A percentile compares a stretch with the other conserved stretches of the same genome.
Conservation (phyloP, 2,797 vertebrate species). For the Octomys mimax region DNA sequence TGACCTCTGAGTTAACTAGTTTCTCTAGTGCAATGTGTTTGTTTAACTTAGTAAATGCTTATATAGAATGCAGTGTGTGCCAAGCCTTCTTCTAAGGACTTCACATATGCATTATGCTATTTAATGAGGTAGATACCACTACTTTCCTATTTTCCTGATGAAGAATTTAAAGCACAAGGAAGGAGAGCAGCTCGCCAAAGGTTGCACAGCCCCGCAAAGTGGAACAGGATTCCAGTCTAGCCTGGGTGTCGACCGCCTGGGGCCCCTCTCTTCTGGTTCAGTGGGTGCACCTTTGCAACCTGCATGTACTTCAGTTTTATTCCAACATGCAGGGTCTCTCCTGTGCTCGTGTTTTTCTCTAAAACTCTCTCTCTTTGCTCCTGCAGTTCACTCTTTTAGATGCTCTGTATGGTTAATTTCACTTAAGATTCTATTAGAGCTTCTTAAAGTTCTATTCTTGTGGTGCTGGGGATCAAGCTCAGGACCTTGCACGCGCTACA, state of each 20-base stretch:
- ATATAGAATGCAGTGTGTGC: fast-evolving
- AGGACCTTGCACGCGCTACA: background rate
- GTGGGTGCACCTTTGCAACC: too few relatives aligned
- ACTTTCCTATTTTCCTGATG: background rate
- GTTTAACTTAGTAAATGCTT: background rate
- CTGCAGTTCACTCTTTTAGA: background rate
- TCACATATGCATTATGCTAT: background rate
- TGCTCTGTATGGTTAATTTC: background rate
- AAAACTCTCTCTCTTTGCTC: background rate
- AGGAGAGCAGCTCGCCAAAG: too few relatives aligned
- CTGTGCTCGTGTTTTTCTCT: too few relatives aligned
- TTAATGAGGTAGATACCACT: background rate
- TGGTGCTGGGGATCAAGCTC: background rate
- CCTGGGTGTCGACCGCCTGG: background rate
- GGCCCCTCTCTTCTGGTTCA: background rate
- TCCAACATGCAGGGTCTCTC: fast-evolving
- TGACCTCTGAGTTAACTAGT: background rate
- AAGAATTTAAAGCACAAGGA: background rate
- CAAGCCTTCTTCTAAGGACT: background rate
- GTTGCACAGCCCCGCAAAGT: fast-evolving
- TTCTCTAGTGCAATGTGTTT: background rate
- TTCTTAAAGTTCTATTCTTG: background rate
- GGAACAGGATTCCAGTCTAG: fast-evolving
- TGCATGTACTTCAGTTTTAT: background rate
- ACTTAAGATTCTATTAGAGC: background rate